These are phyloP conservation scores for Apteryx mantelli DNA, from an alignment of 2,113 vertebrate species.

Conservation along the genomic window DNA sequence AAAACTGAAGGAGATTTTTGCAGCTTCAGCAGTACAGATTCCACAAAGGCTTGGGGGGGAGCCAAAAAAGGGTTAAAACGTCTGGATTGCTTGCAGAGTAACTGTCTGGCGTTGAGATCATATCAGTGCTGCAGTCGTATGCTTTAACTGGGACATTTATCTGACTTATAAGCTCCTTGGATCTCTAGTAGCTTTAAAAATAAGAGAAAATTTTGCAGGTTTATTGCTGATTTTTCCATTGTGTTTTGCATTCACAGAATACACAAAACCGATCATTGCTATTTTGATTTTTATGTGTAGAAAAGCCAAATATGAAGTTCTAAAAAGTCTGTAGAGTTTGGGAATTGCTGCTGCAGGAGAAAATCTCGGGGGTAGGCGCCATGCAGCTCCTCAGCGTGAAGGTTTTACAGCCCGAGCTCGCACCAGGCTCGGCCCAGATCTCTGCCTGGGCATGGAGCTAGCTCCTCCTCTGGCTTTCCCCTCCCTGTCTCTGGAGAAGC, in stretches of 20 bases:
- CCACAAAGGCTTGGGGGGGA: neutral
- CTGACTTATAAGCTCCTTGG: accelerated
- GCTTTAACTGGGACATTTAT: no score
- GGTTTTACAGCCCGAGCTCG: neutral
- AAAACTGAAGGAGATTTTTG: neutral
- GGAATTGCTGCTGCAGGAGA: neutral
- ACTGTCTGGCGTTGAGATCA: accelerated
- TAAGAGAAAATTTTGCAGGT: neutral
- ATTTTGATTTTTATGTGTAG: accelerated
- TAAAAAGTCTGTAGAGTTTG: accelerated
- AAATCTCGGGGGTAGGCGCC: neutral
- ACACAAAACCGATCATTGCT: accelerated
- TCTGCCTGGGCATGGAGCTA: neutral
- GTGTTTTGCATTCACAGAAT: neutral
- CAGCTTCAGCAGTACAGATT: no score
- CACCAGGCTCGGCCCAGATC: accelerated
- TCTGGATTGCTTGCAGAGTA: no score
- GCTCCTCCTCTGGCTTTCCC: neutral
- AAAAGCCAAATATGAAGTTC: neutral
- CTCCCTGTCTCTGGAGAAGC: neutral
- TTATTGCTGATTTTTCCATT: accelerated
- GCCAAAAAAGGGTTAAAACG: accelerated
- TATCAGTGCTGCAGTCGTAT: accelerated
- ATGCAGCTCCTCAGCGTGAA: accelerated
- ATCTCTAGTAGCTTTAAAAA: neutral